These are phyloP conservation scores for Argyresthia albistria DNA, from an alignment of 2,888 invertebrate genomes.

Conservation along the genomic window DNA sequence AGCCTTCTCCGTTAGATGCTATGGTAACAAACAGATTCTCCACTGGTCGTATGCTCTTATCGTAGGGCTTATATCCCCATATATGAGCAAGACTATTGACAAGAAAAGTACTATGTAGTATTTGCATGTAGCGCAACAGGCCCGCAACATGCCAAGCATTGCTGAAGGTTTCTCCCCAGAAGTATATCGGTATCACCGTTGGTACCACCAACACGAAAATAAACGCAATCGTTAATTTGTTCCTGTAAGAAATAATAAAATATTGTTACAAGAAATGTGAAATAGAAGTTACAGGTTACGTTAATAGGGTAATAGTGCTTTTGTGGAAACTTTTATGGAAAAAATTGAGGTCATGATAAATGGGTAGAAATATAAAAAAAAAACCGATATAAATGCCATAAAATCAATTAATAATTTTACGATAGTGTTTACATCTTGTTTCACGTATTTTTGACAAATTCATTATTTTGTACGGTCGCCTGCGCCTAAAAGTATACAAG, in stretches of 20 bases:
- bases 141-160: slow-evolving; percentile 43
- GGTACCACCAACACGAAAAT: slow-evolving; percentile 66
- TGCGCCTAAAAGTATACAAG: too few relatives aligned
- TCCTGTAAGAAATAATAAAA: slow-evolving; percentile 30
- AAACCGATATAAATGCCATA: too few relatives aligned
- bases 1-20: slow-evolving; percentile 66
- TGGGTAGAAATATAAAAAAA: too few relatives aligned
- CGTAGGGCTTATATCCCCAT: slow-evolving; percentile 55
- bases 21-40: slow-evolving; percentile 23
- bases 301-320: too few relatives aligned
- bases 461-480: too few relatives aligned
- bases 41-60: slow-evolving; percentile 31
- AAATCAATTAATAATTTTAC: too few relatives aligned
- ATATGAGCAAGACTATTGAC: slow-evolving; percentile 78
- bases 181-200: slow-evolving; percentile 67
- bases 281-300: too few relatives aligned
- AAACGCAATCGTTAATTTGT: slow-evolving; percentile 75
- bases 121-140: slow-evolving; percentile 66
- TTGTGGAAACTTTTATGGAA: too few relatives aligned
- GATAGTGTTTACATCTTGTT: too few relatives aligned
- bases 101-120: slow-evolving; percentile 75
- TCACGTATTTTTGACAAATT: too few relatives aligned
- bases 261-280: too few relatives aligned
- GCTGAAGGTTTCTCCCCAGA: slow-evolving; percentile 70
- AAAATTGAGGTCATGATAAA: too few relatives aligned